phyloP scores from a whole-genome alignment of 2,113 vertebrate species.

The Datnioides undecimradiatus region DNA sequence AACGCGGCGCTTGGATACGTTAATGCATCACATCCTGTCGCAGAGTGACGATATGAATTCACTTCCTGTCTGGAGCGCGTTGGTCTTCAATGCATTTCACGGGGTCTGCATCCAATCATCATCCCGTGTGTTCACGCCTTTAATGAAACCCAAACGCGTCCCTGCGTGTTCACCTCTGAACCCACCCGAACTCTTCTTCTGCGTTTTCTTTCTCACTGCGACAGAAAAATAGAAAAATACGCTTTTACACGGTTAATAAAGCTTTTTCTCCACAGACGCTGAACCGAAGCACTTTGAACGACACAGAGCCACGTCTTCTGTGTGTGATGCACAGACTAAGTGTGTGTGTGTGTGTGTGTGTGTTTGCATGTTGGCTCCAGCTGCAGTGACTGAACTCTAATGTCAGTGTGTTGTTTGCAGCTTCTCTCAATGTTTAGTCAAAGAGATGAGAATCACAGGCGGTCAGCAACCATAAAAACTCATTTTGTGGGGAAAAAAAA shows the following conservation, averaged over 20 bases:
- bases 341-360: not conserved
- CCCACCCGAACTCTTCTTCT: not conserved
- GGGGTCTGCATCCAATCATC: too few species aligned
- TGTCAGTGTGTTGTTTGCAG: not conserved
- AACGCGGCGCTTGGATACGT: constrained; percentile 2
- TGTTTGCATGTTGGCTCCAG: not conserved
- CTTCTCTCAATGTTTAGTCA: not conserved
- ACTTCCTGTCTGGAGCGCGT: too few species aligned
- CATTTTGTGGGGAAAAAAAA: not conserved
- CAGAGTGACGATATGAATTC: not conserved
- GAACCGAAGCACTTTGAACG: not conserved
- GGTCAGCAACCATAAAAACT: too few species aligned
- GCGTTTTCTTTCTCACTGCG: not conserved
- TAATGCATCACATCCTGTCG: constrained; percentile 11
- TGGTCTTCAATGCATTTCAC: too few species aligned
- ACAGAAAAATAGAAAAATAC: constrained; percentile 36
- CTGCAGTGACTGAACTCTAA: not conserved
- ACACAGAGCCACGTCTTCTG: not conserved
- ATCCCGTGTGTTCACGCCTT: too few species aligned
- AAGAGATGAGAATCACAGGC: not conserved
- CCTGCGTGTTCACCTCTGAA: too few species aligned
- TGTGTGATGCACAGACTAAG: not conserved
- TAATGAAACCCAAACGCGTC: too few species aligned
- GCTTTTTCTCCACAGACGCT: constrained; percentile 27
- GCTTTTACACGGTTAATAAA: constrained; percentile 45